phyloP scores from a whole-genome alignment of 2,888 invertebrate species.

The Tuta absoluta region DNA sequence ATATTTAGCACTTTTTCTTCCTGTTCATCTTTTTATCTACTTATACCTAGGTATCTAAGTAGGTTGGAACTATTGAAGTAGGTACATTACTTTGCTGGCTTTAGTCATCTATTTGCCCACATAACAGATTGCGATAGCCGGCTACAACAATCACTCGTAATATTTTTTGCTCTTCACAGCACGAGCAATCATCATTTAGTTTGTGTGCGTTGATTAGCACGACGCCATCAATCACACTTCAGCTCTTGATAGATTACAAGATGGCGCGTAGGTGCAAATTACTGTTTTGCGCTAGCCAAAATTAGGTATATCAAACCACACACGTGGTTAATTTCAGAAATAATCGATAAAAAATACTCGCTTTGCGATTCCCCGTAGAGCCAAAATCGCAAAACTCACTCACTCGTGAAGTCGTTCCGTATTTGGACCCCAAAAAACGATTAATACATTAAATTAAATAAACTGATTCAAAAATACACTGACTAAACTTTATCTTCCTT shows the following conservation, averaged over 20 bases:
- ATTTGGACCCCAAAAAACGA: too few relatives aligned
- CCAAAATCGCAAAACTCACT: too few relatives aligned
- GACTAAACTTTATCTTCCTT: too few relatives aligned
- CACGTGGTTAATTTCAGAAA: neutral
- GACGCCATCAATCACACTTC: constrained; percentile 17
- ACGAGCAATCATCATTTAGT: constrained; percentile 24
- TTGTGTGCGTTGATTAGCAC: constrained; percentile 22
- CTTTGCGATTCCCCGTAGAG: too few relatives aligned
- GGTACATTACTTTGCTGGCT: too few relatives aligned
- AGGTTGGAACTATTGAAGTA: too few relatives aligned
- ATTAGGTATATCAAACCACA: neutral
- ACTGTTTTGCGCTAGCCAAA: constrained; percentile 10
- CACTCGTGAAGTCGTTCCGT: too few relatives aligned
- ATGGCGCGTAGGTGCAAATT: constrained; percentile 17
- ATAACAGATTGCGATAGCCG: constrained; percentile 1
- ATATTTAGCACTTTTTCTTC: neutral
- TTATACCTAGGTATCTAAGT: neutral
- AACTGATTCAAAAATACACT: too few relatives aligned
- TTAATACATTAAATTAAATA: too few relatives aligned
- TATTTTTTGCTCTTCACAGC: constrained; percentile 1
- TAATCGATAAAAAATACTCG: too few relatives aligned
- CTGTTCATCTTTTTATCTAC: neutral
- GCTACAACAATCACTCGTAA: constrained; percentile 1
- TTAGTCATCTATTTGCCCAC: neutral
- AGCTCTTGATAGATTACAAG: constrained; percentile 8